Conservation (phyloP, 2,797 vertebrate genomes). For the Hydrophis major region DNA sequence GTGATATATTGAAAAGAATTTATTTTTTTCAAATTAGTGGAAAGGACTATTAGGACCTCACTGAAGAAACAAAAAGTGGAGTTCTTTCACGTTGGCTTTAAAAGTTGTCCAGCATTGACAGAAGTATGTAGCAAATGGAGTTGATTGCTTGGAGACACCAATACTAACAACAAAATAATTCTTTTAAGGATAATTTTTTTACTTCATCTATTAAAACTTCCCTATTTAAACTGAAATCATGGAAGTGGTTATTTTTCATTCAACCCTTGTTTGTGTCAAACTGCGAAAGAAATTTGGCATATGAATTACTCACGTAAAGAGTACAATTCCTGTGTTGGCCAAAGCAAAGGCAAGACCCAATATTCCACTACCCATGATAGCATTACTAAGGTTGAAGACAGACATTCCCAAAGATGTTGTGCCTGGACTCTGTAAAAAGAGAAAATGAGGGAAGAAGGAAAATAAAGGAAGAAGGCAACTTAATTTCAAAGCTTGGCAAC, state of each 20-base stretch:
- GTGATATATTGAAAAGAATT: not conserved
- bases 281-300: not conserved
- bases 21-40: not conserved
- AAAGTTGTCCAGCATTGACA: not conserved
- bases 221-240: not conserved
- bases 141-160: not conserved
- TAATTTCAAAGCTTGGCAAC: not conserved
- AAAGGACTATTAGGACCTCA: not conserved
- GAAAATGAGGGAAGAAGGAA: constrained; percentile 25
- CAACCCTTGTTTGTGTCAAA: constrained; percentile 1
- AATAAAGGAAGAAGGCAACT: not conserved
- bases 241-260: not conserved
- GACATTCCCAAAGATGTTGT: constrained; percentile 78
- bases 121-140: not conserved
- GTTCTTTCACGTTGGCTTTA: not conserved
- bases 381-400: constrained; percentile 79
- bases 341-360: constrained; percentile 78
- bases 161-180: not conserved
- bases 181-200: not conserved
- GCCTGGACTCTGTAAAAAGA: constrained; percentile 69
- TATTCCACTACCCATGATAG: constrained; percentile 82
- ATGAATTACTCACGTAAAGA: constrained; percentile 75
- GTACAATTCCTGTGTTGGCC: constrained; percentile 78
- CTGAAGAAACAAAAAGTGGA: not conserved
- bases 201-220: constrained; percentile 10